Evolutionary conservation across 2,797 vertebrate species (phyloP).

Genomic region (Cephalopachus bancanus): DNA sequence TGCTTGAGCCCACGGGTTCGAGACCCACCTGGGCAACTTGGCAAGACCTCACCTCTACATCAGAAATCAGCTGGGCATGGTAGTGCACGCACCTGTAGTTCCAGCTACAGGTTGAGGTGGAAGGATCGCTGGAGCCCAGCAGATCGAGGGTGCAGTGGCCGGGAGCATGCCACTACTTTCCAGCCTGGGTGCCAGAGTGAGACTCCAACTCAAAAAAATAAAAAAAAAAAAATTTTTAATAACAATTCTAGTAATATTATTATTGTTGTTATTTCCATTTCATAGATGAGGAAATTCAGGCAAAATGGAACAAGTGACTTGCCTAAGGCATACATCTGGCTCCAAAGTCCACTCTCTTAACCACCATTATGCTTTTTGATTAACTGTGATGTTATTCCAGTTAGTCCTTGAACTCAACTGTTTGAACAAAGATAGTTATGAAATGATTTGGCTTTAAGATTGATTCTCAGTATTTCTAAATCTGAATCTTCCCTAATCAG

Average conservation of each 20-base stretch:
- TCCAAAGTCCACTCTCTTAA: not conserved
- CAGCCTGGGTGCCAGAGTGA: no score
- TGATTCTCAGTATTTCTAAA: not conserved
- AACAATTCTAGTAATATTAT: not conserved
- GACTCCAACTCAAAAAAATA: no score
- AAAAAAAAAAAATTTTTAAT: no score
- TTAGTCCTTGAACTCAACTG: not conserved
- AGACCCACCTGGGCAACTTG: no score
- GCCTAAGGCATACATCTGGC: not conserved
- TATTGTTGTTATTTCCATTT: not conserved
- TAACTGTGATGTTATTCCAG: not conserved
- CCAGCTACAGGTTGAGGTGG: no score
- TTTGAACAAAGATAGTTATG: slow-evolving; percentile 15
- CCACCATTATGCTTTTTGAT: not conserved
- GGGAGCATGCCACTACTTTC: no score
- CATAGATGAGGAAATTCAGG: not conserved
- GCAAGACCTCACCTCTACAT: no score
- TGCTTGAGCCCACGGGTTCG: no score
- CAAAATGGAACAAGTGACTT: not conserved
- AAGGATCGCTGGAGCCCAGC: no score
- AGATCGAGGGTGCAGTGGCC: no score
- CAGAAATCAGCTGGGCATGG: no score
- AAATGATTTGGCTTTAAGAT: slow-evolving; percentile 8
- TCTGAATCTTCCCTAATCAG: not conserved
- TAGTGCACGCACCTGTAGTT: no score